phyloP scores from a whole-genome alignment of 2,797 vertebrate species.

The Anniella stebbinsi region DNA sequence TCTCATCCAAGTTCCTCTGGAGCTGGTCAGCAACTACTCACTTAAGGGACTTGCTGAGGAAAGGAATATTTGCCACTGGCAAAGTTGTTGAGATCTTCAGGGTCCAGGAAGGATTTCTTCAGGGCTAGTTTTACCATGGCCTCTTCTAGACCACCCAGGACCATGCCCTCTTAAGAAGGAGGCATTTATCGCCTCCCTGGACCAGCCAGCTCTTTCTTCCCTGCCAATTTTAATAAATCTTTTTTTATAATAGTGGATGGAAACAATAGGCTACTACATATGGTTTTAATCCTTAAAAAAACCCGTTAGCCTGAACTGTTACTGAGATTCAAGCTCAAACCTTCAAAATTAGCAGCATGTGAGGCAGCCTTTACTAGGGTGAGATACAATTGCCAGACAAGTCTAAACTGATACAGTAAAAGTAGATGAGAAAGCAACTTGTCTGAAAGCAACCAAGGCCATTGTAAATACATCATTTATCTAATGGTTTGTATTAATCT shows the following conservation, averaged over 20 bases:
- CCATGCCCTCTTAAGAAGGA: too few species aligned
- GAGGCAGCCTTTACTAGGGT: not conserved
- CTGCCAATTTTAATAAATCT: not conserved
- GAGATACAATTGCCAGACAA: not conserved
- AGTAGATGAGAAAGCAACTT: slow-evolving; percentile 5
- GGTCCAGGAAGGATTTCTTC: too few species aligned
- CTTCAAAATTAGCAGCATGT: not conserved
- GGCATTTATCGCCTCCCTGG: too few species aligned
- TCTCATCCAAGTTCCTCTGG: too few species aligned
- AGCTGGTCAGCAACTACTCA: too few species aligned
- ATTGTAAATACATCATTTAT: not conserved
- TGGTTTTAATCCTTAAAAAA: not conserved
- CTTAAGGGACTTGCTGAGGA: too few species aligned
- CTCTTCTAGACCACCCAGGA: too few species aligned
- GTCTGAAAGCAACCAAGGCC: slow-evolving; percentile 1
- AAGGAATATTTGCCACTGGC: too few species aligned
- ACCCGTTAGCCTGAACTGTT: not conserved
- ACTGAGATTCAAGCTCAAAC: not conserved
- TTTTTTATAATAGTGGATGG: not conserved
- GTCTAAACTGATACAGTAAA: not conserved
- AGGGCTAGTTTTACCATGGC: too few species aligned
- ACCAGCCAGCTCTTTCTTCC: too few species aligned
- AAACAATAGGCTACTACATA: not conserved
- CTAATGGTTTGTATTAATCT: slow-evolving; percentile 20
- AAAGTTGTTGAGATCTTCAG: too few species aligned